Evolutionary conservation across 2,113 vertebrate genomes (phyloP), one percentile per base, ranked within the genome.

Genomic region (Bostrychus sinensis): DNA sequence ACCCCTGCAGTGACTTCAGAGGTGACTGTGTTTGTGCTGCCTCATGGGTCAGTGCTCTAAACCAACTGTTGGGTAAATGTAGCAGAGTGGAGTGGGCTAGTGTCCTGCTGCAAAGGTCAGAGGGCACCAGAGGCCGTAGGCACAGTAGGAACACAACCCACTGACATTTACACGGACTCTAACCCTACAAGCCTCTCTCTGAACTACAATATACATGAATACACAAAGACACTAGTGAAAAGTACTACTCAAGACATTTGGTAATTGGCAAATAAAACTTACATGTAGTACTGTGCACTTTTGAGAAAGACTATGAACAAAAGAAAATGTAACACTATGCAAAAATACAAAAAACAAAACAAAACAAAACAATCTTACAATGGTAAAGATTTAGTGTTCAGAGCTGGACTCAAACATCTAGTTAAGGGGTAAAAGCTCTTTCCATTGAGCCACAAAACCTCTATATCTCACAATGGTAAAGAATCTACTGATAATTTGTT

Each of bases 131-230:
- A 59, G 70, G 68, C 62, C 56, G 50, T 1, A 57, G 59, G 62
- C 70, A 78, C 84, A 82, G 77, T 32, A 25, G 73, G 58, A 77
- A 77, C 61, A 54, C 61, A 71, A 73, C 26, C 63, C 50, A 58
- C 38, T 86, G 86, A 84, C 78, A 80, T 87, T 84, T 83, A 62
- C 55, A 64, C 58, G 56, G 51, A 26, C n/a, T 60, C 36, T 55
- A 56, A 61, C 62, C 54, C 30, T 42, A 16, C 4, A 16, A 50
- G 46, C 23, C 14, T 39, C 14, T 7, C 46, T 50, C 23, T 13
- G 9, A 3, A 17, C 3, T n/a, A 32, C 30, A 30, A 30, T n/a
- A n/a, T n/a, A n/a, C 28, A 32, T 7, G 5, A 32, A 5, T 32
- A 8, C 30, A 32, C 14, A 30, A 7, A 25, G 4, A 48, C 45